Evolutionary conservation across 2,797 vertebrate species (phyloP).

Genomic region (Fratercula arctica): DNA sequence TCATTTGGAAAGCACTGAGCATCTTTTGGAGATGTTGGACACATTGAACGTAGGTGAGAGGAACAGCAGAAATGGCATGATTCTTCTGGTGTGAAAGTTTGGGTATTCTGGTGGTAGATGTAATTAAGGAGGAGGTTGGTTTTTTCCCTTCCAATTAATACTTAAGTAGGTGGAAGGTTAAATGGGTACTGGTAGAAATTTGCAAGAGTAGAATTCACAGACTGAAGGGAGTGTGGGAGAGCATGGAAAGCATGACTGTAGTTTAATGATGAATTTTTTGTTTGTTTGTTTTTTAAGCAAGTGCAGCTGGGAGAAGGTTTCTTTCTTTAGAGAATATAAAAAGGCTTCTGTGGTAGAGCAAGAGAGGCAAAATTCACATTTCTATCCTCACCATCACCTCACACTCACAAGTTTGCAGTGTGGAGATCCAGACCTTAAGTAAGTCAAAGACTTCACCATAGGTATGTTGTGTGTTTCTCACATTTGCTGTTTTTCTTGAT

Average conservation of each 20-base stretch:
- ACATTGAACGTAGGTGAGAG: background rate
- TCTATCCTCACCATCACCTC: background rate
- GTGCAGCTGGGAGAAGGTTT: background rate
- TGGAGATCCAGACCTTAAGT: background rate
- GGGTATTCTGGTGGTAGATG: background rate
- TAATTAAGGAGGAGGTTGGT: background rate
- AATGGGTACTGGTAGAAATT: background rate
- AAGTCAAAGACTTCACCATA: background rate
- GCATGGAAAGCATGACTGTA: background rate
- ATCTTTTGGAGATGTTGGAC: background rate
- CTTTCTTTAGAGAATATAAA: background rate
- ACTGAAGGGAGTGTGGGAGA: background rate
- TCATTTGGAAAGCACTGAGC: background rate
- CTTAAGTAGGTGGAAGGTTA: background rate
- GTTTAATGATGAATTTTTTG: background rate
- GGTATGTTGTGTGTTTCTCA: background rate
- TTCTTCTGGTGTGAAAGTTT: background rate
- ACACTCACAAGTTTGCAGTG: background rate
- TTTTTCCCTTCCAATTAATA: background rate
- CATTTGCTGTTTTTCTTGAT: background rate
- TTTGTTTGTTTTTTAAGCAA: background rate
- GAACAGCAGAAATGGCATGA: background rate
- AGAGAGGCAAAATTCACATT: background rate
- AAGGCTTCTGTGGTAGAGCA: background rate
- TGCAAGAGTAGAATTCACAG: background rate